Conservation (phyloP, 2,797 vertebrate genomes). For the Acipenser ruthenus region DNA sequence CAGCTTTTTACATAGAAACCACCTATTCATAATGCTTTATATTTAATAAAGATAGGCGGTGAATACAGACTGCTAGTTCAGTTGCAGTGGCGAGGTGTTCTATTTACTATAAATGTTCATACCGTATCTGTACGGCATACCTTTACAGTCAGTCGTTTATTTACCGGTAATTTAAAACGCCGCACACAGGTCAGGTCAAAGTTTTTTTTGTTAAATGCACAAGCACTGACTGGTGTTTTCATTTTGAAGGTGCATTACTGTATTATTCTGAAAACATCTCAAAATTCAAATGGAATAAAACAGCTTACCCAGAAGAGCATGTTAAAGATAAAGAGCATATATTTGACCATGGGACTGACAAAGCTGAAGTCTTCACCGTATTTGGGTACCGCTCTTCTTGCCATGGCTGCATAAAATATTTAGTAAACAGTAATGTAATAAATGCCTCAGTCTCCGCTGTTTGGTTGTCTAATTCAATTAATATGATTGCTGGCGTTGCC, state of each 20-base stretch:
- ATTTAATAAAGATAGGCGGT: too few species aligned
- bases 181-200: background rate
- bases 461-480: background rate
- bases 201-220: background rate
- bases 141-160: too few species aligned
- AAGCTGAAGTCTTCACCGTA: slow-evolving; percentile 60
- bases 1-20: too few species aligned
- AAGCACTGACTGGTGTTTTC: background rate
- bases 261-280: background rate
- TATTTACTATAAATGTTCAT: too few species aligned
- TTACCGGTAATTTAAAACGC: background rate
- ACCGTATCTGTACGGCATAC: too few species aligned
- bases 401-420: slow-evolving; percentile 40
- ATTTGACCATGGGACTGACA: slow-evolving; percentile 77
- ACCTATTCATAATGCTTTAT: too few species aligned
- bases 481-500: background rate
- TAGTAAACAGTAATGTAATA: background rate
- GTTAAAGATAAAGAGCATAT: slow-evolving; percentile 82
- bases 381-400: slow-evolving; percentile 30
- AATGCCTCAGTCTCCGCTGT: background rate
- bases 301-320: slow-evolving; percentile 83
- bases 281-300: background rate
- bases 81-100: too few species aligned
- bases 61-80: too few species aligned
- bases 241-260: background rate